Evolutionary conservation across 2,113 vertebrate species (phyloP).

Genomic region (Trogon melanurus): DNA sequence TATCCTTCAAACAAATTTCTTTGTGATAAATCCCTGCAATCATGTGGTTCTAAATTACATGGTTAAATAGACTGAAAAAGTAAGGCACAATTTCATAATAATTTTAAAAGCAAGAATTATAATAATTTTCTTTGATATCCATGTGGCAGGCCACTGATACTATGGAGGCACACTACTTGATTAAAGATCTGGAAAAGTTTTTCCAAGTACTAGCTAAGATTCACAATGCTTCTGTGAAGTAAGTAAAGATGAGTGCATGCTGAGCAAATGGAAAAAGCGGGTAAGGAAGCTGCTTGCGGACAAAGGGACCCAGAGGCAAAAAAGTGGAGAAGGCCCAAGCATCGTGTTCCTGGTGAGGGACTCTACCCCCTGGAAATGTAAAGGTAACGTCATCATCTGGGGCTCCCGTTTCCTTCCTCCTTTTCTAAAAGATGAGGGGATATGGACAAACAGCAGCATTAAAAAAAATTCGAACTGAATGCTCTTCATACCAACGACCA

Average conservation of each 20-base stretch:
- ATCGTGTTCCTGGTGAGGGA: background rate
- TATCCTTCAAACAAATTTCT: conserved; percentile 63
- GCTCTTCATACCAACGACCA: background rate
- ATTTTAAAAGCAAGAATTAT: conserved; percentile 66
- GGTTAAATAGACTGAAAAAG: conserved; percentile 65
- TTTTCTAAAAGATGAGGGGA: background rate
- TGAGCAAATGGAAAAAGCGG: background rate
- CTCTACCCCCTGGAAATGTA: background rate
- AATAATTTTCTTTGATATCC: conserved; percentile 60
- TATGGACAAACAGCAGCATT: background rate
- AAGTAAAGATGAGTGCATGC: background rate
- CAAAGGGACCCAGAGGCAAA: background rate
- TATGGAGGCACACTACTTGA: conserved; percentile 25
- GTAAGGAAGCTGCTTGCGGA: background rate
- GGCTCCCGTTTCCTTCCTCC: background rate
- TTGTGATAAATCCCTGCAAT: conserved; percentile 60
- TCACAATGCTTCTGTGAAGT: conserved; percentile 2
- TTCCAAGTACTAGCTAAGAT: conserved; percentile 14
- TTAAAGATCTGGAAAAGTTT: conserved; percentile 47
- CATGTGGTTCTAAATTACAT: conserved; percentile 65
- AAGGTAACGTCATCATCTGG: background rate
- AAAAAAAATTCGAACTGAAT: background rate
- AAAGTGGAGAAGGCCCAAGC: background rate
- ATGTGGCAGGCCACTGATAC: conserved; percentile 51
- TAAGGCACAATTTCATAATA: conserved; percentile 68